phyloP scores from a whole-genome alignment of 23 tunicate genomes.

The Styela plicata region DNA sequence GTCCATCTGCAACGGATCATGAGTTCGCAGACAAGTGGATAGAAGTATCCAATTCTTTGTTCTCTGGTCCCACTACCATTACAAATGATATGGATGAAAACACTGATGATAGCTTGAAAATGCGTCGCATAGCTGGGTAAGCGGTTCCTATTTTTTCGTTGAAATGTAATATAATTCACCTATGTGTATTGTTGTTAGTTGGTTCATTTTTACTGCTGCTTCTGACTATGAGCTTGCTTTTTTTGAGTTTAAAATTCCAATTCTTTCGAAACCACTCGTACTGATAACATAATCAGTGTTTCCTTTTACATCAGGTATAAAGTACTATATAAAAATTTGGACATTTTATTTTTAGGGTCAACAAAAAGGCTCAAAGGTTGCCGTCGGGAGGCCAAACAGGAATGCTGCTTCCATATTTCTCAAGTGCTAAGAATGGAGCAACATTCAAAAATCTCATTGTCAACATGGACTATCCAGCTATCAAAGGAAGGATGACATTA shows the following conservation, averaged over 20 bases:
- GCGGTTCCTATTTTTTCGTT: too few relatives aligned
- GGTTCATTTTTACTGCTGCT: too few relatives aligned
- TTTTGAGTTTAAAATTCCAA: too few relatives aligned
- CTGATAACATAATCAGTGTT: too few relatives aligned
- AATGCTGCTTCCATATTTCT: conserved; percentile 63
- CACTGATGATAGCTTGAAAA: conserved; percentile 49
- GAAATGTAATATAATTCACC: too few relatives aligned
- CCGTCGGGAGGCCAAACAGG: conserved; percentile 56
- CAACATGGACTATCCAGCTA: conserved; percentile 65
- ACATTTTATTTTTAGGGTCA: conserved; percentile 28
- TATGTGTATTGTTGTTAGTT: too few relatives aligned
- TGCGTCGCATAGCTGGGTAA: conserved; percentile 30
- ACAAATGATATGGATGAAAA: conserved; percentile 57
- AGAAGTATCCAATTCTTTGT: conserved; percentile 36
- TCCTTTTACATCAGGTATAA: too few relatives aligned
- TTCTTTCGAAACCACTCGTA: too few relatives aligned
- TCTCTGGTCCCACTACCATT: conserved; percentile 43
- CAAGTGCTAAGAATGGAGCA: conserved; percentile 59
- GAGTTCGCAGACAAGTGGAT: conserved; percentile 43
- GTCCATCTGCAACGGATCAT: conserved; percentile 51
- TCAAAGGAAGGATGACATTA: conserved; percentile 41
- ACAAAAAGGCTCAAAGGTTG: conserved; percentile 41
- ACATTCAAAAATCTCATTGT: conserved; percentile 42
- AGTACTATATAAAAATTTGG: too few relatives aligned
- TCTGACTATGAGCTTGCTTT: too few relatives aligned